These are phyloP conservation scores for Apostichopus japonicus DNA, from an alignment of 35 echinoderm and acorn worm genomes.

Conservation along the genomic window DNA sequence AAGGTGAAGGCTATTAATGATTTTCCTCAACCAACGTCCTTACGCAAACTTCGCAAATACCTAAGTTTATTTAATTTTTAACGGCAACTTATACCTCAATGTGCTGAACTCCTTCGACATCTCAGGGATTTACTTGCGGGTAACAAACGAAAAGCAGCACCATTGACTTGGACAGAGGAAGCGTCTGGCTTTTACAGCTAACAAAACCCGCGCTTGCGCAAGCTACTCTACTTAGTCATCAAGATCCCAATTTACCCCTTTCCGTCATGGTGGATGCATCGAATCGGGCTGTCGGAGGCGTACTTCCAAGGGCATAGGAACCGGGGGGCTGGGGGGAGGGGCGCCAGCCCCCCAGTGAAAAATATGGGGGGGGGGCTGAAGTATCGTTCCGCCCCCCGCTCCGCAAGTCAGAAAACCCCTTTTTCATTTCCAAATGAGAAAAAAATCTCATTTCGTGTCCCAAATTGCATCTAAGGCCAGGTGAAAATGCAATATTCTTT, in stretches of 20 bases:
- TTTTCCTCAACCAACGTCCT: not conserved
- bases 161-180: too few species aligned
- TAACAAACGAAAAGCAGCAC: slow-evolving; percentile 7
- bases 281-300: slow-evolving; percentile 19
- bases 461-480: too few species aligned
- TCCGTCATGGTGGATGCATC: slow-evolving; percentile 41
- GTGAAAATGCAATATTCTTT: too few species aligned
- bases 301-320: too few species aligned
- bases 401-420: too few species aligned
- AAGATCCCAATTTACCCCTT: not conserved
- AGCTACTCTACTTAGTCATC: not conserved
- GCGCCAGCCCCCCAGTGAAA: too few species aligned
- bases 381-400: too few species aligned
- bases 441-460: too few species aligned
- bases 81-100: not conserved
- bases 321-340: too few species aligned
- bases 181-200: slow-evolving; percentile 27
- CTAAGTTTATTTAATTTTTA: slow-evolving; percentile 31
- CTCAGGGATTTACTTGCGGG: slow-evolving; percentile 45
- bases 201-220: not conserved
- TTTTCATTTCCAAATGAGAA: too few species aligned
- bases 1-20: not conserved
- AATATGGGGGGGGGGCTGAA: too few species aligned
- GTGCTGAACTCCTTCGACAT: not conserved
- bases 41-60: slow-evolving; percentile 22